Base-by-base conservation (phyloP, 1,140 invertebrate genomes). In the Tetramorium parvispinum region DNA sequence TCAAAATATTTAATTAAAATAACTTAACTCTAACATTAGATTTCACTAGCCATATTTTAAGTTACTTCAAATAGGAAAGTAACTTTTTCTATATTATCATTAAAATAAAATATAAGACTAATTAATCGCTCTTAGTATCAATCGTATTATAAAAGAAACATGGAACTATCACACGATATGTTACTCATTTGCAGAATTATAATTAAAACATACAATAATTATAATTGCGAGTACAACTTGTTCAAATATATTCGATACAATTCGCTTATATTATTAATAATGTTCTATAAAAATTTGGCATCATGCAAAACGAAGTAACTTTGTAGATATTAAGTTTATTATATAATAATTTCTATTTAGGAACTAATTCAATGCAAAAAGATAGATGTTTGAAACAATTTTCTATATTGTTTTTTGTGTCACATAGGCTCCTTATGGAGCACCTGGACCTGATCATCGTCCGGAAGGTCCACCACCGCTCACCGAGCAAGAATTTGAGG, bases 401-500 rank as follows among this genome's bases (percentile, higher is more conserved):
- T 40, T 68, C 3, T 6, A 53, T 57, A 37, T 78, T 68, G 87
- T 89, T 88, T 32, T 76, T 51, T 68, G 13, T 46, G 8, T 49
- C 16, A 5, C 16, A 49, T 46, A 95, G 94, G 93, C 95, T 71
- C 95, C 95, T n/a, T 96, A 96, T 40, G 95, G 95, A 46, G 95
- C 94, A 40, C 95, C 96, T 7, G 95, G 95, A 55, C 94, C 95
- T 71, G 96, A 96, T 88, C 96, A 96, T 91, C 94, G 96, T 40
- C 94, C 96, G 40, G 96, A 97, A 87, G 95, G 95, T 4, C 95
- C 96, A 61, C 97, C 97, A 0, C 96, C 96, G 49, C 96, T 99
- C 32, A 97, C 97, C 86, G 99, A 99, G 95, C 97, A 97, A 87
- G 99, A 99, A 96, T 99, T 99, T 95, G 99, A 99, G 95, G 99